Conservation (phyloP, 2,113 vertebrate genomes). For the human (Homo sapiens) region DNA sequence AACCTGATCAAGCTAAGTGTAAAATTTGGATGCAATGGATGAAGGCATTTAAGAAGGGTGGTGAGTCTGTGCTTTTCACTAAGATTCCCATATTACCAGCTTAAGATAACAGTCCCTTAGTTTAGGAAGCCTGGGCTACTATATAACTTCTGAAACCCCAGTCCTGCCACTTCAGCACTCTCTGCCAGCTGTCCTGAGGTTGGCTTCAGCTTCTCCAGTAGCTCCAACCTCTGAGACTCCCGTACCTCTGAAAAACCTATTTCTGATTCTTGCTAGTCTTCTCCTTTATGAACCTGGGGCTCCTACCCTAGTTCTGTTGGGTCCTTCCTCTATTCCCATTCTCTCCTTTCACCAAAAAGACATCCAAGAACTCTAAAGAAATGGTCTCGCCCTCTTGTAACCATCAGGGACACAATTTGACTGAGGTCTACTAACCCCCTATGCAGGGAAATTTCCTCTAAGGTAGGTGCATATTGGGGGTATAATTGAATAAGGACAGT, state of each 20-base stretch:
- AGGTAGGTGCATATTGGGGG: not conserved
- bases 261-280: not conserved
- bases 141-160: not conserved
- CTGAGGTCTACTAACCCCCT: not conserved
- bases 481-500: not conserved
- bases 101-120: not conserved
- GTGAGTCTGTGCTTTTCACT: too few species aligned
- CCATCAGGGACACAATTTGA: not conserved
- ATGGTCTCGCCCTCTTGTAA: not conserved
- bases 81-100: not conserved
- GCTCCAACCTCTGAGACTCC: not conserved
- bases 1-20: not conserved
- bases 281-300: not conserved
- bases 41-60: too few species aligned
- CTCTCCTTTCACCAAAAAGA: not conserved
- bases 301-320: not conserved
- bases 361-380: not conserved
- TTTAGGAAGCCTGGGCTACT: not conserved
- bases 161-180: not conserved
- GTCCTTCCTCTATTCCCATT: too few species aligned
- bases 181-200: not conserved
- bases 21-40: not conserved
- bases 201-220: not conserved
- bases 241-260: not conserved
- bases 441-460: not conserved